Percentiles rank a stretch among this genome's conserved stretches.
phyloP scores from a whole-genome alignment of 2,797 vertebrate genomes.

The Pseudopleuronectes americanus region DNA sequence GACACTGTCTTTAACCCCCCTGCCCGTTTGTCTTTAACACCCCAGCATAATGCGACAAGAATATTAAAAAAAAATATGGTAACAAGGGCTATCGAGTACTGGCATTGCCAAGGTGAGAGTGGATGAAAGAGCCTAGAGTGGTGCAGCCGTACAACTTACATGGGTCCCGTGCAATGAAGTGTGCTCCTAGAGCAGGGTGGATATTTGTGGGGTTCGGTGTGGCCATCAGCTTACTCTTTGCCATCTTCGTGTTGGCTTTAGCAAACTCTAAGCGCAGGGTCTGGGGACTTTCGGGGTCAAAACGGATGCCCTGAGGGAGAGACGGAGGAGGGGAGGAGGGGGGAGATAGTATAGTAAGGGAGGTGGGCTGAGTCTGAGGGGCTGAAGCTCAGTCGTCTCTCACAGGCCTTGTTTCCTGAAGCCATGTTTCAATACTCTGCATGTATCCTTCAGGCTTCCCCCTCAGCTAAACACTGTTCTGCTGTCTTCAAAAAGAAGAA shows the following conservation, averaged over 20 bases:
- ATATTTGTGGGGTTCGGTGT: constrained; percentile 98
- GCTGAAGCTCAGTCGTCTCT: constrained; percentile 68
- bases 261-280: constrained; percentile 99
- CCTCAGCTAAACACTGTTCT: constrained; percentile 10
- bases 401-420: constrained; percentile 65
- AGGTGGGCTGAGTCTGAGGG: constrained; percentile 72
- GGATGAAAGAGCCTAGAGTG: constrained; percentile 79
- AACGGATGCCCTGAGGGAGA: constrained; percentile 93
- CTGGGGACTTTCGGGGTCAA: constrained; percentile 99
- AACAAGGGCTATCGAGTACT: constrained; percentile 40
- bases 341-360: constrained; percentile 79
- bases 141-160: constrained; percentile 93
- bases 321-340: constrained; percentile 77
- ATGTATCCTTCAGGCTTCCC: constrained; percentile 62
- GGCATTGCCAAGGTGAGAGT: constrained; percentile 72
- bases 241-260: constrained; percentile 99
- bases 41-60: constrained; percentile 26
- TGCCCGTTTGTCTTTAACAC: constrained; percentile 28
- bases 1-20: constrained; percentile 15
- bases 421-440: constrained; percentile 60
- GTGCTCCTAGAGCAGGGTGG: constrained; percentile 98
- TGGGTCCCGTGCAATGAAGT: constrained; percentile 99
- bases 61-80: constrained; percentile 8
- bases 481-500: neutral
- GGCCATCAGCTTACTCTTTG: constrained; percentile 99